Evolutionary conservation across 1,140 invertebrate genomes (phyloP).

Genomic region (Chironomus tepperi): DNA sequence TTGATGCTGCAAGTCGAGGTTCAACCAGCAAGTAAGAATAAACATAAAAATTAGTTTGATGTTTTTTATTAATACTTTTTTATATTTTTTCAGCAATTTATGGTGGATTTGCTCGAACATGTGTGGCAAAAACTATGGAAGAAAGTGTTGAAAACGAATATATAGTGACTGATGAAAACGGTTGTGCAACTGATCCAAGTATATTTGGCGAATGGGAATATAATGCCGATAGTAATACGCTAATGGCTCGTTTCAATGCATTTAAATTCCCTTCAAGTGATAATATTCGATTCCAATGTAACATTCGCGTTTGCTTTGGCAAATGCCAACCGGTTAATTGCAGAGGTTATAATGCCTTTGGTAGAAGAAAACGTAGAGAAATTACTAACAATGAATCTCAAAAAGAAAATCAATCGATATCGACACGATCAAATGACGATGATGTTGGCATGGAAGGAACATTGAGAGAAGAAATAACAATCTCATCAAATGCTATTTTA

Average conservation of each 20-base stretch:
- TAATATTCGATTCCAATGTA: constrained; percentile 92
- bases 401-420: constrained; percentile 35
- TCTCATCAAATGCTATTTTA: constrained; percentile 83
- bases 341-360: constrained; percentile 80
- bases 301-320: constrained; percentile 90
- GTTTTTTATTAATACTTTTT: not conserved
- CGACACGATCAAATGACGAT: constrained; percentile 41
- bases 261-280: constrained; percentile 94
- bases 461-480: constrained; percentile 84
- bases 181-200: constrained; percentile 83
- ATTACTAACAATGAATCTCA: constrained; percentile 48
- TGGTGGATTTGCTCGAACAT: constrained; percentile 86
- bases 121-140: constrained; percentile 86
- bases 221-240: constrained; percentile 68
- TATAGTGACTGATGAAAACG: constrained; percentile 86
- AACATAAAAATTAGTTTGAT: not conserved
- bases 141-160: constrained; percentile 84
- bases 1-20: constrained; percentile 85
- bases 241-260: constrained; percentile 83
- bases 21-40: constrained; percentile 71
- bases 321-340: constrained; percentile 93
- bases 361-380: constrained; percentile 60
- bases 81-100: constrained; percentile 66
- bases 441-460: constrained; percentile 59
- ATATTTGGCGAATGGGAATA: constrained; percentile 92